Evolutionary conservation across 1,140 invertebrate genomes (phyloP), one percentile per base, ranked within the genome.

Genomic region (Neodiprion virginianus): DNA sequence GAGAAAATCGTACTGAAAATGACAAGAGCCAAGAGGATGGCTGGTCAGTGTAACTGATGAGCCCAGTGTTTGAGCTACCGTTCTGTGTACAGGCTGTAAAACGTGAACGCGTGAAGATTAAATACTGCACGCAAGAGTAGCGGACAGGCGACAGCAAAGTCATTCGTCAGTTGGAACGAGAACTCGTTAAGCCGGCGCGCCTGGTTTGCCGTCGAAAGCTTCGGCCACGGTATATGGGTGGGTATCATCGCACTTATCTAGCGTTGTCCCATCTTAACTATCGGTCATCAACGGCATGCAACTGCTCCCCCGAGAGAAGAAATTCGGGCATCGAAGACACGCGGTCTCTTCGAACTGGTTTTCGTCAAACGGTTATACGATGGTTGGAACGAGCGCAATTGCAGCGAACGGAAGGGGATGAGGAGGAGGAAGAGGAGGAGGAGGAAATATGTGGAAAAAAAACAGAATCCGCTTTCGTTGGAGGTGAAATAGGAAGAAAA

Each of bases 81-180:
- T 61, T 61, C n/a, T 17, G n/a, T 8, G 53, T 14, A 40, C 28
- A 40, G 28, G 28, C 28, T 40, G 28, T 40, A 40, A 40, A 40
- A 40, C 28, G 28, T 40, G 28, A 40, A 40, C 28, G 11, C 53
- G 53, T 61, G 53, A 61, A 61, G 53, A 61, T 61, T 61, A 61
- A 61, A 61, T 61, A 61, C 28, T 40, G 28, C 53, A 61, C 53
- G 53, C 53, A 61, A 61, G 11, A 17, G n/a, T 61, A 61, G 11
- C 53, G 53, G 53, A 61, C 53, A 61, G 53, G 53, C 53, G 53
- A 61, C 53, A 61, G 53, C 3, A 61, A 61, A 61, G 11, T 61
- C 53, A 61, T 61, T 61, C 53, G 53, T 61, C 53, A 61, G 53
- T 61, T 61, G 53, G 53, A 61, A 61, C 53, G 11, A 61, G 53